Evolutionary conservation across 2,113 vertebrate species (phyloP).

Genomic region (Pelecanus crispus): DNA sequence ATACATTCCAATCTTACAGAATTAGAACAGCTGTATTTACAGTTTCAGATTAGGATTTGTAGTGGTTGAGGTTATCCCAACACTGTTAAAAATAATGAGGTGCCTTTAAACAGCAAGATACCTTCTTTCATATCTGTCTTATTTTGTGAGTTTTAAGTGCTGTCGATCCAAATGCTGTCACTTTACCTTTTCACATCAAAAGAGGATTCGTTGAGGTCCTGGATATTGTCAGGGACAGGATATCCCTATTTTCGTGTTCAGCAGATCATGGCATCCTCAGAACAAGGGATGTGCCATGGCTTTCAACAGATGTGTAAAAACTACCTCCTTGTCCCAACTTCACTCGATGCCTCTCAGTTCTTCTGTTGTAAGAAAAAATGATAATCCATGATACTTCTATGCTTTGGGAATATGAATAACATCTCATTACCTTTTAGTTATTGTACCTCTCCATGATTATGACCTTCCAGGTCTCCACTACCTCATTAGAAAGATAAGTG

Average conservation of each 20-base stretch:
- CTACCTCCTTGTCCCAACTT: neutral
- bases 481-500: neutral
- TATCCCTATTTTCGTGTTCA: neutral
- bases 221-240: neutral
- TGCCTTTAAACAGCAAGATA: neutral
- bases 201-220: neutral
- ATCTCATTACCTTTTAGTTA: neutral
- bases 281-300: neutral
- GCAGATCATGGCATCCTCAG: neutral
- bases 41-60: neutral
- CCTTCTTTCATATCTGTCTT: neutral
- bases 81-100: neutral
- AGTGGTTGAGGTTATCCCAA: neutral
- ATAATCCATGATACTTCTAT: neutral
- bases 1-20: neutral
- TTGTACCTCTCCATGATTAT: neutral
- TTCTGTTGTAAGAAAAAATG: neutral
- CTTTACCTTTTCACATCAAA: neutral
- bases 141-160: neutral
- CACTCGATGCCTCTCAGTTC: neutral
- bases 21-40: neutral
- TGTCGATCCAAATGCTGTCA: neutral
- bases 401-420: neutral
- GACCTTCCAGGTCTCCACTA: neutral
- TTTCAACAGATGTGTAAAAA: neutral